Evolutionary conservation across 2,888 invertebrate genomes (phyloP), one percentile per base, ranked within the genome.

Genomic region (Apamea sordens): DNA sequence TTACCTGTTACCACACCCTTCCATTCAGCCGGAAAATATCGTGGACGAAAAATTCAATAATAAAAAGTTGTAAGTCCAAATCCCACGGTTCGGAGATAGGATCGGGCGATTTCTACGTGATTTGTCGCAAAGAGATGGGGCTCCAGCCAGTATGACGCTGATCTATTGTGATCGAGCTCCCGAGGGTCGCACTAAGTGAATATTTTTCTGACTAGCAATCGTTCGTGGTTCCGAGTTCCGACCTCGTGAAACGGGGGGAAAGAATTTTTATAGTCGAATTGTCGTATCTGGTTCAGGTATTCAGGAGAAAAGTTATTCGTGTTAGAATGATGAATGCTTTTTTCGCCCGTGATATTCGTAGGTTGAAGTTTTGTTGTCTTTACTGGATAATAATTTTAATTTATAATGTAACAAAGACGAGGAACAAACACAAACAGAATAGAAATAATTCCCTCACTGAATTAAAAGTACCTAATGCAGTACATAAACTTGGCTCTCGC

Each of bases 91-190:
- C 88, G 83, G 89, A 92, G 92, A 93, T 93, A 91, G 90, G 89
- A 88, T 89, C 87, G 84, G 87, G 28, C 86, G 91, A 92, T 93
- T 94, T 93, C 92, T 92, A 90, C 91, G 90, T 92, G 94, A 93
- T 95, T 94, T 94, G 94, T 92, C 92, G 90, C 91, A 77, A 87
- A 89, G 90, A 91, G 90, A 92, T 93, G 90, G 91, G 90, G 83
- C 88, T 90, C 89, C 84, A 89, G 90, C 86, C 86, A 88, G 91
- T 89, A 90, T 91, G 89, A 82, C 89, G 88, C 89, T 93, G 93
- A 94, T 93, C 92, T 93, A 95, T 95, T 92, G 93, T 93, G 90
- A 91, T 89, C 88, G 86, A 86, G 79, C 63, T 77, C 84, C 74
- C 80, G 41, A 63, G 80, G 90, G 91, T 86, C 84, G 86, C 86